Conservation (phyloP, 2,113 vertebrate genomes). For the Tapirus terrestris region DNA sequence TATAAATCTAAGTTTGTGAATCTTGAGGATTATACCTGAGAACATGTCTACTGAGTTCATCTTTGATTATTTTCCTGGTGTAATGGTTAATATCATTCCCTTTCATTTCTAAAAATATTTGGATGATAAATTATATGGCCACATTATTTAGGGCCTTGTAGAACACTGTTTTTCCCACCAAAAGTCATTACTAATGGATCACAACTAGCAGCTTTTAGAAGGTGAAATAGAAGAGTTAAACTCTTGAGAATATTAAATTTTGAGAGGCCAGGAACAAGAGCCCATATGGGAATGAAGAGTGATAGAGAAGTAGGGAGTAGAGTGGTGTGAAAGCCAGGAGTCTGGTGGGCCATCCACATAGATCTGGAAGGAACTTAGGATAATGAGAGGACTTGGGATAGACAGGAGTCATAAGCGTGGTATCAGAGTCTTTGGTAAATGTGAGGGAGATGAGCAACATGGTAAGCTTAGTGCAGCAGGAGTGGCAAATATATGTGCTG, state of each 20-base stretch:
- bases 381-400: not conserved
- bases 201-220: not conserved
- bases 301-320: not conserved
- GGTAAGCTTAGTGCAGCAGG: not conserved
- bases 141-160: not conserved
- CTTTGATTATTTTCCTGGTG: not conserved
- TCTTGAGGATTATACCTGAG: not conserved
- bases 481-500: not conserved
- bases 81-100: not conserved
- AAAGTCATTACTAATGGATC: constrained; percentile 4
- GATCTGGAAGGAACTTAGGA: not conserved
- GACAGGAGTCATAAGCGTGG: not conserved
- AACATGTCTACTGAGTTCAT: not conserved
- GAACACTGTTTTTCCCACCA: not conserved
- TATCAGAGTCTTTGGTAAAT: not conserved
- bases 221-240: not conserved
- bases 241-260: not conserved
- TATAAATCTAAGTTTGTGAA: not conserved
- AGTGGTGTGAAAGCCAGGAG: not conserved
- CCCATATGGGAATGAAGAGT: not conserved
- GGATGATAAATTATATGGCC: not conserved
- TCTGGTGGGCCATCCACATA: not conserved
- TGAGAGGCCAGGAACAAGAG: not conserved
- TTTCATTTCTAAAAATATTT: not conserved
- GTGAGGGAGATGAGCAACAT: not conserved